These are phyloP conservation scores for Nestor notabilis DNA, from an alignment of 2,113 vertebrate genomes.

Conservation along the genomic window DNA sequence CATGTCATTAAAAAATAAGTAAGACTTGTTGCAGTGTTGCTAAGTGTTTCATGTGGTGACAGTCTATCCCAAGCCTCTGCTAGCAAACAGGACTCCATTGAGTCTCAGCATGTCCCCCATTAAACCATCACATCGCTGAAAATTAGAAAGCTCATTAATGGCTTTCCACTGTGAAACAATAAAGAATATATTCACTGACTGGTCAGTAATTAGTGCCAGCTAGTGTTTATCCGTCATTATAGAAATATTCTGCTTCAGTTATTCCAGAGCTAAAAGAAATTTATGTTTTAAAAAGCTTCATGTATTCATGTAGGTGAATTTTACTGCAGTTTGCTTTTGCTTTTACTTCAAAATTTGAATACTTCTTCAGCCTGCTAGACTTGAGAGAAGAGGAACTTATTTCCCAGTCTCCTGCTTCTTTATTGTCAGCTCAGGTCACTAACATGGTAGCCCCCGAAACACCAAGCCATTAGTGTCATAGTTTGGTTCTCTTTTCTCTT, in stretches of 20 bases:
- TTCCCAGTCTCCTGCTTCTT: neutral
- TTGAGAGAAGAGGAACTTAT: neutral
- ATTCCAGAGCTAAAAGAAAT: neutral
- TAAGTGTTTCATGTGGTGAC: neutral
- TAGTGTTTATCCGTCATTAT: conserved; percentile 18
- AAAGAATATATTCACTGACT: conserved; percentile 38
- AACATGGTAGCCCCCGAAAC: neutral
- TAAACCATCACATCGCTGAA: conserved; percentile 54
- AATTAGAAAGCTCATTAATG: conserved; percentile 70
- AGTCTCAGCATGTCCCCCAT: conserved; percentile 60
- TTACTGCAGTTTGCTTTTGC: neutral
- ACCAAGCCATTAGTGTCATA: neutral
- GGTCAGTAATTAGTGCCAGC: conserved; percentile 51
- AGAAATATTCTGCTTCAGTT: neutral
- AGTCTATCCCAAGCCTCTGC: conserved; percentile 11
- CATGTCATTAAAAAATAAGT: neutral
- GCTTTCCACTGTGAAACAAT: conserved; percentile 60
- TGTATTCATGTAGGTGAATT: neutral
- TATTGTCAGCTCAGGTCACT: neutral
- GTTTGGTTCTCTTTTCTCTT: neutral
- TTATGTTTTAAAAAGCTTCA: neutral
- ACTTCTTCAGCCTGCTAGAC: neutral
- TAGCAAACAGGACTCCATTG: conserved; percentile 35
- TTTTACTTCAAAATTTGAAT: neutral
- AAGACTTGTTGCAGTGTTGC: conserved; percentile 19